Conservation (phyloP, 2,888 invertebrate genomes). For the Tipula helvola region DNA sequence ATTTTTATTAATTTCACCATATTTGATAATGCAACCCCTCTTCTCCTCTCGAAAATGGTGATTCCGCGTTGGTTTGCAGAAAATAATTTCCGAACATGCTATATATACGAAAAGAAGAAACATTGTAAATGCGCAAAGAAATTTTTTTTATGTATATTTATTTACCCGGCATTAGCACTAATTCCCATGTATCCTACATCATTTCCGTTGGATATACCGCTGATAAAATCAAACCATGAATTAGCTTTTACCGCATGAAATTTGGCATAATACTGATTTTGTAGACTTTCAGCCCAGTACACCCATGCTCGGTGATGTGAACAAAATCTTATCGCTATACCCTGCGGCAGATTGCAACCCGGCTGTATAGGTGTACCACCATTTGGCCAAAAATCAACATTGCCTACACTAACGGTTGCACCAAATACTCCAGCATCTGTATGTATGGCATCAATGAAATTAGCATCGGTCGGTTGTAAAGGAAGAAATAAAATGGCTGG, state of each 20-base stretch:
- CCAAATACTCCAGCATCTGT: conserved; percentile 45
- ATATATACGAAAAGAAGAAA: conserved; percentile 16
- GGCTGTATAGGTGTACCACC: conserved; percentile 19
- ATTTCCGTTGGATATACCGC: conserved; percentile 19
- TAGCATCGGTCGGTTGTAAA: conserved; percentile 29
- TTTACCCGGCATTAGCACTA: conserved; percentile 28
- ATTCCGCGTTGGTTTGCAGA: conserved; percentile 31
- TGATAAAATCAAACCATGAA: conserved; percentile 42
- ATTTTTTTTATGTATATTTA: neutral
- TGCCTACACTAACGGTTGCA: conserved; percentile 38
- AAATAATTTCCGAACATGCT: conserved; percentile 31
- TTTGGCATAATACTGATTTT: conserved; percentile 25
- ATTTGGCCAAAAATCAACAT: conserved; percentile 37
- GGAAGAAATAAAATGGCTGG: neutral
- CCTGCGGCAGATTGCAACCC: conserved; percentile 16
- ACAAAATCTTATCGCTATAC: conserved; percentile 38
- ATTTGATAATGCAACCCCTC: neutral
- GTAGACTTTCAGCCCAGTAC: conserved; percentile 46
- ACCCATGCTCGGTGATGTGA: conserved; percentile 50
- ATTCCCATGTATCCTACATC: conserved; percentile 26
- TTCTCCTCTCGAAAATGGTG: conserved; percentile 29
- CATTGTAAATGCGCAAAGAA: neutral
- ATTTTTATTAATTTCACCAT: too few species aligned
- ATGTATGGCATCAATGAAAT: conserved; percentile 48
- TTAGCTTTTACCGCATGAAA: conserved; percentile 44